phyloP scores from a whole-genome alignment of 2,113 vertebrate species.

The Hyla sarda region DNA sequence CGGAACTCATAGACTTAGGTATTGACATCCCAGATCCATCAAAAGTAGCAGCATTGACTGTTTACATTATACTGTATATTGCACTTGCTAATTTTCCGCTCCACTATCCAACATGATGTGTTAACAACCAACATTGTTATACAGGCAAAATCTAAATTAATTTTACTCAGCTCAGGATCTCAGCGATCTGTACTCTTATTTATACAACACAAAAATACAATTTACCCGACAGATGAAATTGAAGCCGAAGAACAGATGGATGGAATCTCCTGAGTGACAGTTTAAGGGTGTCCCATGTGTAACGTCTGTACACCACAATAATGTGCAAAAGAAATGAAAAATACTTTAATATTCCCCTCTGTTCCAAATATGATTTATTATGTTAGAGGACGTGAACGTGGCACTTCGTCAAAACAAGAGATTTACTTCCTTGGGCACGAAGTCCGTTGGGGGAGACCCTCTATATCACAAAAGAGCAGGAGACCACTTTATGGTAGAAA shows the following conservation, averaged over 20 bases:
- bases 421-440: conserved; percentile 21
- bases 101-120: not conserved
- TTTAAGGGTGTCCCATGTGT: conserved; percentile 51
- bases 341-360: conserved; percentile 44
- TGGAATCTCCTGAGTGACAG: conserved; percentile 51
- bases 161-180: conserved; percentile 32
- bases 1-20: not conserved
- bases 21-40: not conserved
- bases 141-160: conserved; percentile 14
- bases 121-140: not conserved
- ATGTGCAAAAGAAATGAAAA: conserved; percentile 46
- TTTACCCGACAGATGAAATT: conserved; percentile 41
- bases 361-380: conserved; percentile 51
- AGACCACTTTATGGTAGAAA: conserved; percentile 47
- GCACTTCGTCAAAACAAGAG: conserved; percentile 34
- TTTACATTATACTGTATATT: not conserved
- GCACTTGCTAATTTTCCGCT: not conserved
- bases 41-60: not conserved
- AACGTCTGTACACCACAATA: conserved; percentile 42
- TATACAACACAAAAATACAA: conserved; percentile 30
- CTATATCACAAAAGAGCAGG: conserved; percentile 30
- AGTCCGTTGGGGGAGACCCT: conserved; percentile 41
- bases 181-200: conserved; percentile 25
- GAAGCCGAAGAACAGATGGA: conserved; percentile 32
- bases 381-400: conserved; percentile 49